Conservation (phyloP, 1,140 invertebrate species). For the Drosophila albomicans region DNA sequence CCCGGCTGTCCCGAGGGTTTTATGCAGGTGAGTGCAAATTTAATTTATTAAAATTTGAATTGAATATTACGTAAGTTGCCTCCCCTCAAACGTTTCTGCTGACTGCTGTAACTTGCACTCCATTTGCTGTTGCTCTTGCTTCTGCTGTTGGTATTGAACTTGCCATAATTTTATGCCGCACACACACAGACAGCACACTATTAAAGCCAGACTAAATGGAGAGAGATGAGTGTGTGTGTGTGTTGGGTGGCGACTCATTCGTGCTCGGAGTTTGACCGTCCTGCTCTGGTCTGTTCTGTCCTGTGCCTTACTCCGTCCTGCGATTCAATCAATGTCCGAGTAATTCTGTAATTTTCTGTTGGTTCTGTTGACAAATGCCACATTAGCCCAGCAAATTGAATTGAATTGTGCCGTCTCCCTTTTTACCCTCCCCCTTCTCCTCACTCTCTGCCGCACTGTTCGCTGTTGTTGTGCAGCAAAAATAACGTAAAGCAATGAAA, state of each 20-base stretch:
- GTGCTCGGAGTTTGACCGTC: slow-evolving; percentile 25
- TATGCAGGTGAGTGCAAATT: slow-evolving; percentile 87
- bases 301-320: slow-evolving; percentile 9
- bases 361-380: slow-evolving; percentile 79
- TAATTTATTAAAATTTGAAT: slow-evolving; percentile 74
- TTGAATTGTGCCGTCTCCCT: slow-evolving; percentile 63
- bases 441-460: not conserved
- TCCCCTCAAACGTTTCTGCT: not conserved
- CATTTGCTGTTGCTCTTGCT: slow-evolving; percentile 51
- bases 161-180: slow-evolving; percentile 66
- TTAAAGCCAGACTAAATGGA: slow-evolving; percentile 11
- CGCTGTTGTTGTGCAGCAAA: slow-evolving; percentile 21
- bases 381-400: slow-evolving; percentile 81
- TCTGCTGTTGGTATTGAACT: slow-evolving; percentile 32
- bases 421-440: not conserved
- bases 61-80: slow-evolving; percentile 63
- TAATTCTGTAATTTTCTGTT: slow-evolving; percentile 82
- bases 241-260: not conserved
- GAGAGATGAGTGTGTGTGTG: not conserved
- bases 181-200: slow-evolving; percentile 17
- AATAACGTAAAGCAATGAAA: slow-evolving; percentile 1
- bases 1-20: slow-evolving; percentile 92
- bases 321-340: slow-evolving; percentile 82
- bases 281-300: slow-evolving; percentile 16
- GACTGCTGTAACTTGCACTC: slow-evolving; percentile 64